A percentile compares a stretch with the other conserved stretches of the same genome.
These are phyloP conservation scores for Archaeoteleia sp. DNA, from an alignment of 2,888 invertebrate genomes.

Conservation along the genomic window DNA sequence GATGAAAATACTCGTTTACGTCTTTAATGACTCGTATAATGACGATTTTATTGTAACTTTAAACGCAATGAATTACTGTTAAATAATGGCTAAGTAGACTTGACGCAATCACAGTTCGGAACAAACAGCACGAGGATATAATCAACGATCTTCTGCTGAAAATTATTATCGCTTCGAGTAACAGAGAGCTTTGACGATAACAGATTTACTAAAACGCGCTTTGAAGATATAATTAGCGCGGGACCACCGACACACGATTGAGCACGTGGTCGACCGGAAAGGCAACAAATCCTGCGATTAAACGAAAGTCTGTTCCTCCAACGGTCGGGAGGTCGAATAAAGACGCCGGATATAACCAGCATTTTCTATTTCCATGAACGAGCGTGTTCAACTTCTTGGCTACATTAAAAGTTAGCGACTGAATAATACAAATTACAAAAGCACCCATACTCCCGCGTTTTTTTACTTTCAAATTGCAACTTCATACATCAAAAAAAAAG, in stretches of 20 bases:
- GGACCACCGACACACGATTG: constrained; percentile 19
- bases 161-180: constrained; percentile 17
- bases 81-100: not conserved
- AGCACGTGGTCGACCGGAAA: constrained; percentile 46
- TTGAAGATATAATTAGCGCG: constrained; percentile 32
- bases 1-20: no score
- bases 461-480: no score
- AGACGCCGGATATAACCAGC: constrained; percentile 58
- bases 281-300: constrained; percentile 58
- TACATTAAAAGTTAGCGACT: no score
- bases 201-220: constrained; percentile 21
- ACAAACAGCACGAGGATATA: constrained; percentile 5
- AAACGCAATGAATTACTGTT: not conserved
- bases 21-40: no score
- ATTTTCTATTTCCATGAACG: constrained; percentile 54
- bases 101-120: not conserved
- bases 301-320: constrained; percentile 51
- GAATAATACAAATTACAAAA: no score
- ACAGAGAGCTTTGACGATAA: constrained; percentile 9
- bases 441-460: no score
- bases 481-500: no score
- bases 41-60: no score
- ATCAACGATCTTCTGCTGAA: constrained; percentile 7
- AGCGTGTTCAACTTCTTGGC: constrained; percentile 32
- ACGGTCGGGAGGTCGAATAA: constrained; percentile 56